Percentiles rank a stretch among this genome's conserved stretches.
These are phyloP conservation scores for Erethizon dorsatum DNA, from an alignment of 2,797 vertebrate species.

Conservation along the genomic window DNA sequence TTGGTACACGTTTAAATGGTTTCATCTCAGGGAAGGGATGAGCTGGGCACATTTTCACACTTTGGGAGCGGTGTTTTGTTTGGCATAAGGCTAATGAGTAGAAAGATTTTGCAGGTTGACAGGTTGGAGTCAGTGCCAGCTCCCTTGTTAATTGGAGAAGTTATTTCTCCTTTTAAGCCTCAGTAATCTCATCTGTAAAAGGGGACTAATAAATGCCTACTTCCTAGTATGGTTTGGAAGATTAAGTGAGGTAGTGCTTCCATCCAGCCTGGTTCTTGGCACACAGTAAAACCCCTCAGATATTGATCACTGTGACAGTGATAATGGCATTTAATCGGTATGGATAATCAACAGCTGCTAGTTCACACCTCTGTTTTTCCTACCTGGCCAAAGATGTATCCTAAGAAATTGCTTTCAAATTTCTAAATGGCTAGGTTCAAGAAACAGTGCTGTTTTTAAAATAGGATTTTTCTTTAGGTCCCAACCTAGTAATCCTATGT, in stretches of 20 bases:
- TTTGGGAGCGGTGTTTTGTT: neutral
- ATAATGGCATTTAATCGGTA: neutral
- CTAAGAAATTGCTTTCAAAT: neutral
- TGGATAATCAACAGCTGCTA: neutral
- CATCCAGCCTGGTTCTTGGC: neutral
- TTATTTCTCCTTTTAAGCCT: neutral
- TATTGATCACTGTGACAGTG: neutral
- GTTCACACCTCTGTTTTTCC: neutral
- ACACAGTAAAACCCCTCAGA: neutral
- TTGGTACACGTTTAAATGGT: neutral
- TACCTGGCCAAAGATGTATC: neutral
- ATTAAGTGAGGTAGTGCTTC: neutral
- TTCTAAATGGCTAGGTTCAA: neutral
- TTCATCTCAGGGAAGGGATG: neutral
- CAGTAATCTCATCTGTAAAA: neutral
- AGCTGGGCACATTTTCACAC: neutral
- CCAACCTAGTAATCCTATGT: neutral
- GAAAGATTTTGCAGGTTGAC: neutral
- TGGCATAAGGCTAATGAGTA: neutral
- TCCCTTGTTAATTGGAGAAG: neutral
- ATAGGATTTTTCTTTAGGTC: neutral
- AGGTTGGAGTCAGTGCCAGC: neutral
- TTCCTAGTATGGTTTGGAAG: neutral
- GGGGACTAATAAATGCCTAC: neutral
- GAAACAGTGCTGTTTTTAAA: neutral